A percentile compares a stretch with the other conserved stretches of the same genome.
These are phyloP conservation scores for Paedocypris sp. DNA, from an alignment of 2,113 vertebrate species.

Conservation along the genomic window DNA sequence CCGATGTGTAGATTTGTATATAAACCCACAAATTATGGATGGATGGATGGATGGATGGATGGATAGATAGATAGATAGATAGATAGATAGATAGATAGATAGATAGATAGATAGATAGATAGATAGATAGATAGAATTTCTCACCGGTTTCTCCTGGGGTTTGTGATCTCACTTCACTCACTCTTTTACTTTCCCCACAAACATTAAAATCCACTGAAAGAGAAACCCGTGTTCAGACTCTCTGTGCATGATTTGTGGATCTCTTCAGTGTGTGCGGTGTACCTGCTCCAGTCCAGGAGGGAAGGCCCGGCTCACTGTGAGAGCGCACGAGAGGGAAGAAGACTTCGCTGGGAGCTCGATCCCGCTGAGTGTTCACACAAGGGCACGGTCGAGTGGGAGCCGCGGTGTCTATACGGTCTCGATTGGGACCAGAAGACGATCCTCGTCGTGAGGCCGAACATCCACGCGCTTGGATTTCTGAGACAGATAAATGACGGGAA, in stretches of 20 bases:
- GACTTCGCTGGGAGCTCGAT: slow-evolving; percentile 39
- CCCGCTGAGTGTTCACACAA: slow-evolving; percentile 55
- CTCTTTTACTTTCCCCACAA: slow-evolving; percentile 69
- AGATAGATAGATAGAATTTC: not conserved
- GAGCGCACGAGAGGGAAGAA: slow-evolving; percentile 61
- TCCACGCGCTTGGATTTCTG: slow-evolving; percentile 66
- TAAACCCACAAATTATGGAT: too few relatives aligned
- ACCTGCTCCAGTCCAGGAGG: slow-evolving; percentile 56
- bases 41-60: too few relatives aligned
- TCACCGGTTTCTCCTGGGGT: slow-evolving; percentile 50
- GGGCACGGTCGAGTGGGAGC: slow-evolving; percentile 36
- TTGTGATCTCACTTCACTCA: slow-evolving; percentile 58
- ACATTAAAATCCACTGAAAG: slow-evolving; percentile 70
- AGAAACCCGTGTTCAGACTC: not conserved
- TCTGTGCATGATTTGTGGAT: too few relatives aligned
- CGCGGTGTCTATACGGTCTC: slow-evolving; percentile 4
- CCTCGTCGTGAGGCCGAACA: slow-evolving; percentile 40
- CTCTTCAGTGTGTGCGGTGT: not conserved
- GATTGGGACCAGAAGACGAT: slow-evolving; percentile 24
- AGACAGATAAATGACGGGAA: slow-evolving; percentile 55
- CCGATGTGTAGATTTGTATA: too few relatives aligned
- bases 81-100: not conserved
- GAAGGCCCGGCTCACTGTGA: slow-evolving; percentile 82
- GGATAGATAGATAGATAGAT: not conserved
- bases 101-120: not conserved